Base-by-base conservation (phyloP, 2,797 vertebrate genomes). In the Sebastolobus altivelis region DNA sequence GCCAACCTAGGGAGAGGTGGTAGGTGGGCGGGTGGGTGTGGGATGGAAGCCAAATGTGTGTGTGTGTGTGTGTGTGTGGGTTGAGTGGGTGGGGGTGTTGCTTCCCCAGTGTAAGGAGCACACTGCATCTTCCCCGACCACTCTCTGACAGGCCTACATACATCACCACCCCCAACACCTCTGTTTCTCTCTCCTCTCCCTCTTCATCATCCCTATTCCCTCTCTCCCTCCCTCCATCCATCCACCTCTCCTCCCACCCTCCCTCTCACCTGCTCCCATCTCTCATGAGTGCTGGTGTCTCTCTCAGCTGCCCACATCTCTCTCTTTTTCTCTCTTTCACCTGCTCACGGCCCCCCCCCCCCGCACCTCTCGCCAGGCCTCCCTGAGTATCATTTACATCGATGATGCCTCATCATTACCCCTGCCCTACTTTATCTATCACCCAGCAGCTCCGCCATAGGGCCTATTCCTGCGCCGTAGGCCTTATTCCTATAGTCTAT, bases 361-460 rank as follows among this genome's bases (percentile, higher is more conserved):
- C 38, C 79, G 80, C 79, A 72, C 89, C 83, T 88, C 91, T 86
- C 79, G 66, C 96, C 66, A 95, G 95, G 83, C 90, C 96, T 97
- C 94, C 90, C 96, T 96, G 93, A 97, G 97, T 97, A 94, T 91
- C 85, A 94, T 93, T 94, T 93, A 94, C 94, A 88, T 91, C 93
- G 92, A 95, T 95, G 94, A 96, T 95, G 92, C 91, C 93, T 95
- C 93, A 95, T 95, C 94, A 95, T 96, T 95, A 94, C 93, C 90
- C 83, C 88, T 94, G 93, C 93, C 91, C 94, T 87, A 91, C 89
- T 93, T 95, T 95, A 95, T 96, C 92, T 94, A 92, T 95, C 95
- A 95, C 92, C 89, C 88, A 87, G 91, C 89, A 87, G 86, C 87
- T 88, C 89, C 72, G 85, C 89, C 81, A 66, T 77, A 70, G 82